A percentile compares a stretch with the other conserved stretches of the same genome.
phyloP scores from a whole-genome alignment of 2,888 invertebrate species.

The Orgyia antiqua region DNA sequence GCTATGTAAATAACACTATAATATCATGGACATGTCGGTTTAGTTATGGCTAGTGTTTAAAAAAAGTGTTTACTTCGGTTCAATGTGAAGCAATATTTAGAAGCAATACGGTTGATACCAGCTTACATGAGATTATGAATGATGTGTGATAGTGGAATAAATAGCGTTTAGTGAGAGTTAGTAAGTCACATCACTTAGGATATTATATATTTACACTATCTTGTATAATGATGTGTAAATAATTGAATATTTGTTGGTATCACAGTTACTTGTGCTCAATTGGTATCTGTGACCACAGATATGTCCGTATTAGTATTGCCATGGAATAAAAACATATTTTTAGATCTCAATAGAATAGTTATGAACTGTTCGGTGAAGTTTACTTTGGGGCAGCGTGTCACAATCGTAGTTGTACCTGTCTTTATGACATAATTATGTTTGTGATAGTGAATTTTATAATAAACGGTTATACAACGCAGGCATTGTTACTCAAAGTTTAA shows the following conservation, averaged over 20 bases:
- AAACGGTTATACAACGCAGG: slow-evolving; percentile 7
- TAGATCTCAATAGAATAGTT: slow-evolving; percentile 69
- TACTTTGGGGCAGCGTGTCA: slow-evolving; percentile 21
- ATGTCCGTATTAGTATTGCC: slow-evolving; percentile 38
- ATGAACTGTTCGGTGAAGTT: slow-evolving; percentile 34
- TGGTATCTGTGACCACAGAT: slow-evolving; percentile 5
- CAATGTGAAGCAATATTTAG: too few species aligned
- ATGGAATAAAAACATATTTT: slow-evolving; percentile 50
- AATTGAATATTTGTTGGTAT: slow-evolving; percentile 3
- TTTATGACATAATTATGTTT: too few species aligned
- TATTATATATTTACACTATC: too few species aligned
- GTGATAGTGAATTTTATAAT: slow-evolving; percentile 39
- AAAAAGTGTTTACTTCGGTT: slow-evolving; percentile 1
- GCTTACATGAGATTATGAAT: too few species aligned
- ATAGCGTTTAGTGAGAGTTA: too few species aligned
- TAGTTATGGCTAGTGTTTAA: slow-evolving; percentile 1
- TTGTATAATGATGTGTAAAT: too few species aligned
- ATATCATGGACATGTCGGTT: slow-evolving; percentile 4
- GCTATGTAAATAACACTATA: slow-evolving; percentile 41
- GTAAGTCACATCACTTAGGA: too few species aligned
- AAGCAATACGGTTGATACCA: too few species aligned
- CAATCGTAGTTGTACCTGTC: slow-evolving; percentile 23
- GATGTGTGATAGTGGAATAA: too few species aligned
- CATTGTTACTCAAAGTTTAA: slow-evolving; percentile 11
- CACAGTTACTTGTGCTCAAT: slow-evolving; percentile 4